Evolutionary conservation across 1,140 invertebrate genomes (phyloP), one percentile per base, ranked within the genome.

Genomic region (Aleiodes sp.): DNA sequence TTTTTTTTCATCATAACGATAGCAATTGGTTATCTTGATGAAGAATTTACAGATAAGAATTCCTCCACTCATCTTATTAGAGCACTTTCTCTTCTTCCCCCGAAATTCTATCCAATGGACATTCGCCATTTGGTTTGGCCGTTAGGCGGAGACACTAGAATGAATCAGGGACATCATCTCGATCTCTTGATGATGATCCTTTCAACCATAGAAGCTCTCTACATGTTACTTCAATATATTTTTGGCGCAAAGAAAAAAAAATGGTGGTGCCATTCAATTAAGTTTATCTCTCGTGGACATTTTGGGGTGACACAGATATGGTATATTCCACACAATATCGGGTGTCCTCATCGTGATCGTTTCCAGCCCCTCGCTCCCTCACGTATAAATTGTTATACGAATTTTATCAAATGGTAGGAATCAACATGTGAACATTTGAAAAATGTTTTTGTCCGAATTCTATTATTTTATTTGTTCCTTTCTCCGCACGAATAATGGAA

Each of bases 251-350:
- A 35, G 7, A 16, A 16, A 43, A 16, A 43, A 16, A 43, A 43
- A 16, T 16, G 19, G 19, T 43, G 39, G 41, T 65, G 69, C 57
- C 70, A 76, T 76, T 76, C 74, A 76, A 76, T 76, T 76, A 76
- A 76, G 67, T 76, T 76, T 76, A 76, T 76, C 74, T 73, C 52
- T 60, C 16, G 59, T 62, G 70, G 39, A 43, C 70, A 67, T 73
- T 73, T 73, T 67, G 66, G 71, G 71, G 67, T 56, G 71, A 69
- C 71, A 72, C 66, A 62, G 66, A 52, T 56, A 69, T 63, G 12
- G 39, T 16, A 43, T n/a, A 43, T 43, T 43, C 39, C 19, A n/a
- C n/a, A n/a, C n/a, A n/a, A 70, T 73, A 73, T 72, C 66, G 43
- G 65, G 39, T 69, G 60, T 66, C 59, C 43, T 68, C 46, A 64